Evolutionary conservation across 2,888 invertebrate species (phyloP).

Genomic region (Serrognathus titanus): DNA sequence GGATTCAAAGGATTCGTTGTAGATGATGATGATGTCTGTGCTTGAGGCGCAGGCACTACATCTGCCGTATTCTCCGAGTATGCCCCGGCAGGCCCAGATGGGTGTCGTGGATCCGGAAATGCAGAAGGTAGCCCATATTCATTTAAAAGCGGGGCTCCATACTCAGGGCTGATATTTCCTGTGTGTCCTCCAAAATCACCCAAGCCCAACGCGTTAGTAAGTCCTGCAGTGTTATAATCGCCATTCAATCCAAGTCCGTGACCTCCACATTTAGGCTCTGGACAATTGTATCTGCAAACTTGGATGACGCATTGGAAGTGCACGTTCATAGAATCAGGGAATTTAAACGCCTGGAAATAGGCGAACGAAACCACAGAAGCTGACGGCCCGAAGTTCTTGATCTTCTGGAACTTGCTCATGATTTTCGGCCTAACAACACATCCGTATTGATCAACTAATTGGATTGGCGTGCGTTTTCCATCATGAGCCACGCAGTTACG

Average conservation of each 20-base stretch:
- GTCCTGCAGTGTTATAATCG: slow-evolving; percentile 65
- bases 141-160: slow-evolving; percentile 63
- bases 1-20: slow-evolving; percentile 63
- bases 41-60: slow-evolving; percentile 77
- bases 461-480: slow-evolving; percentile 89
- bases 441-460: slow-evolving; percentile 88
- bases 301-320: slow-evolving; percentile 97
- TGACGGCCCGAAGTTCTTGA: slow-evolving; percentile 92
- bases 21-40: slow-evolving; percentile 66
- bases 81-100: slow-evolving; percentile 76
- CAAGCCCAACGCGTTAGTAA: slow-evolving; percentile 37
- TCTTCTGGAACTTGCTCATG: slow-evolving; percentile 94
- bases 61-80: slow-evolving; percentile 81
- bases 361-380: slow-evolving; percentile 93
- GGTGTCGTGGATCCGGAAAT: slow-evolving; percentile 84
- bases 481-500: slow-evolving; percentile 93
- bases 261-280: slow-evolving; percentile 82
- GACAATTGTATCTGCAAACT: slow-evolving; percentile 90
- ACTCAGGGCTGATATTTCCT: slow-evolving; percentile 56
- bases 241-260: slow-evolving; percentile 58
- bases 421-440: slow-evolving; percentile 92
- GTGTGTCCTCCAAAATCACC: slow-evolving; percentile 47
- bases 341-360: slow-evolving; percentile 95
- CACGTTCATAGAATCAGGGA: slow-evolving; percentile 95
- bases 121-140: slow-evolving; percentile 75